phyloP scores from a whole-genome alignment of 2,888 invertebrate genomes.

The Drosophila demipolita region DNA sequence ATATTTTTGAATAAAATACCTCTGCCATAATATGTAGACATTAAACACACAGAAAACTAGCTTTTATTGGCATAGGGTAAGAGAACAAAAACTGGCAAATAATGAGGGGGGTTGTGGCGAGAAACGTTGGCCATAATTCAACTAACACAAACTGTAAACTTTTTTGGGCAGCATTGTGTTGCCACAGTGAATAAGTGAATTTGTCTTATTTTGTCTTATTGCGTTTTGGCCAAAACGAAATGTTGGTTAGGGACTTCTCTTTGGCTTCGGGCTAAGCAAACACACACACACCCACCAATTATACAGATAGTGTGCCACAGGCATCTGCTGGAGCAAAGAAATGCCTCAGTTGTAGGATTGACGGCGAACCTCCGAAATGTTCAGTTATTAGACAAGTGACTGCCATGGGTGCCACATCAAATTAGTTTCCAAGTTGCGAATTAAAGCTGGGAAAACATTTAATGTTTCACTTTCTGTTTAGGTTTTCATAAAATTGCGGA shows the following conservation, averaged over 20 bases:
- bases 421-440: constrained; percentile 19
- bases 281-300: constrained; percentile 35
- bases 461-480: not conserved
- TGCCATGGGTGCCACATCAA: constrained; percentile 23
- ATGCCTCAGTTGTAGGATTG: constrained; percentile 14
- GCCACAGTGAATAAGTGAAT: constrained; percentile 42
- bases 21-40: not conserved
- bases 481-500: not conserved
- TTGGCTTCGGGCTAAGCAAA: constrained; percentile 23
- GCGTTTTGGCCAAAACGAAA: constrained; percentile 11
- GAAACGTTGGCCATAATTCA: constrained; percentile 60
- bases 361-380: not conserved
- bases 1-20: not conserved
- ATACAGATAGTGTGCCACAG: constrained; percentile 40
- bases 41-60: not conserved
- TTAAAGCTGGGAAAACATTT: constrained; percentile 23
- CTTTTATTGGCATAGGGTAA: not conserved
- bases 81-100: constrained; percentile 4
- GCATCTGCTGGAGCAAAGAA: constrained; percentile 39
- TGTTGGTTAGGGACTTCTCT: constrained; percentile 21
- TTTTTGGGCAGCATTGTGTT: constrained; percentile 48
- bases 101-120: constrained; percentile 8
- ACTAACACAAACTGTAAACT: constrained; percentile 65
- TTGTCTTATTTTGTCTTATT: constrained; percentile 6
- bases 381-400: constrained; percentile 5